Evolutionary conservation across 2,113 vertebrate genomes (phyloP).

Genomic region (Crotalus horridus): DNA sequence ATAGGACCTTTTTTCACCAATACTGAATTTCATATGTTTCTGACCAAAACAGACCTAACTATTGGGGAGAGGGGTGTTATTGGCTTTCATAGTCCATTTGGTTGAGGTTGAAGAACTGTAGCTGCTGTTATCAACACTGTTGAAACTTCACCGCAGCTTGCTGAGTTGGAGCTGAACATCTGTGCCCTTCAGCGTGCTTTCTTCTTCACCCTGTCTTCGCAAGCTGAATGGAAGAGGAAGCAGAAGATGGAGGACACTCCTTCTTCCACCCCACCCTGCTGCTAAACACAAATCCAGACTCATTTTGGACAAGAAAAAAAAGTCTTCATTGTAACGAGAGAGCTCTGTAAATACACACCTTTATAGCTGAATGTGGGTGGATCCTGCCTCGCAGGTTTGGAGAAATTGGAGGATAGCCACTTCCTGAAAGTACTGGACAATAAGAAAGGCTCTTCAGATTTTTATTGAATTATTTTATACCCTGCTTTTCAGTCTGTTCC

Average conservation of each 20-base stretch:
- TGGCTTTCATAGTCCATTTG: not conserved
- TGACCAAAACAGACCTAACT: conserved; percentile 30
- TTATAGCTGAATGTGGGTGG: conserved; percentile 43
- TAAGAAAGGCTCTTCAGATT: conserved; percentile 2
- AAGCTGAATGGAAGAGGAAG: conserved; percentile 4
- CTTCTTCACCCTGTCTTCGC: conserved; percentile 31
- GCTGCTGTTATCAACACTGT: not conserved
- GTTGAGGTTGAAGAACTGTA: conserved; percentile 9
- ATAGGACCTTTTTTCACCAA: conserved; percentile 31
- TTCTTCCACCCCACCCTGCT: conserved; percentile 31
- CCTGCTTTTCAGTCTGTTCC: not conserved
- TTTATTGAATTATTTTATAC: not conserved
- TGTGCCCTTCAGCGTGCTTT: conserved; percentile 38
- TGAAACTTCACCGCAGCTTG: conserved; percentile 11
- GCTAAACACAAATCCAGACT: conserved; percentile 28
- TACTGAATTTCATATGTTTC: conserved; percentile 31
- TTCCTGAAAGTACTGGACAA: conserved; percentile 46
- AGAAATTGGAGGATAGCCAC: conserved; percentile 23
- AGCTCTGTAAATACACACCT: conserved; percentile 66
- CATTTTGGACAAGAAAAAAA: conserved; percentile 47
- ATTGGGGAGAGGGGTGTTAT: not conserved
- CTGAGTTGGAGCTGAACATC: conserved; percentile 48
- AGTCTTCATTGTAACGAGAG: conserved; percentile 49
- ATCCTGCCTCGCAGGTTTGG: conserved; percentile 42
- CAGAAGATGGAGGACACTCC: not conserved